These are phyloP conservation scores for Zaprionus kolodkinae DNA, from an alignment of 1,140 invertebrate species.

Conservation along the genomic window DNA sequence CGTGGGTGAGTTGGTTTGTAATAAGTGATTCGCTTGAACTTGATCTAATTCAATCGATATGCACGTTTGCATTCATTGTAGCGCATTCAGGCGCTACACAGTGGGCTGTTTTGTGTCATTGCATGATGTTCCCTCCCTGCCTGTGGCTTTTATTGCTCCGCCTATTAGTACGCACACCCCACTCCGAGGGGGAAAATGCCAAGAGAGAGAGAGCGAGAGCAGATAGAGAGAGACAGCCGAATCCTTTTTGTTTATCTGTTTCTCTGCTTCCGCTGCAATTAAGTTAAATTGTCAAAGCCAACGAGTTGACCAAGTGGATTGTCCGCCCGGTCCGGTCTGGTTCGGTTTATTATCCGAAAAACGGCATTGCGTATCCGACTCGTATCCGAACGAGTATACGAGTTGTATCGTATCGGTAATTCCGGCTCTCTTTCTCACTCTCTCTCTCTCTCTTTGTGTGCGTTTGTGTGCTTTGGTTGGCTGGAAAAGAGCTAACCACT, in stretches of 20 bases:
- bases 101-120: constrained; percentile 58
- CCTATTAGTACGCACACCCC: constrained; percentile 68
- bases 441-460: background rate
- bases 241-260: constrained; percentile 38
- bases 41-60: constrained; percentile 1
- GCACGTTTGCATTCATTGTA: constrained; percentile 17
- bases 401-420: constrained; percentile 24
- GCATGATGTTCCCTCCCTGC: background rate
- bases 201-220: background rate
- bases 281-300: constrained; percentile 74
- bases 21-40: background rate
- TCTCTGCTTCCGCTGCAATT: constrained; percentile 64
- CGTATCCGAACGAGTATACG: constrained; percentile 15
- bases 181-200: constrained; percentile 19
- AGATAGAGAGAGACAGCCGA: constrained; percentile 17
- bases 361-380: constrained; percentile 46
- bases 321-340: constrained; percentile 31
- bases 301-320: constrained; percentile 74
- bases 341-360: constrained; percentile 64
- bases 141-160: constrained; percentile 74
- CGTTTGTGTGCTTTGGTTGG: constrained; percentile 48
- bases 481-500: constrained; percentile 71
- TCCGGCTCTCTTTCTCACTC: constrained; percentile 7
- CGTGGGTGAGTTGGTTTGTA: background rate
- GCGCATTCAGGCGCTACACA: constrained; percentile 21